Evolutionary conservation across 2,113 vertebrate species (phyloP).

Genomic region (Thoracochromis brauschi): DNA sequence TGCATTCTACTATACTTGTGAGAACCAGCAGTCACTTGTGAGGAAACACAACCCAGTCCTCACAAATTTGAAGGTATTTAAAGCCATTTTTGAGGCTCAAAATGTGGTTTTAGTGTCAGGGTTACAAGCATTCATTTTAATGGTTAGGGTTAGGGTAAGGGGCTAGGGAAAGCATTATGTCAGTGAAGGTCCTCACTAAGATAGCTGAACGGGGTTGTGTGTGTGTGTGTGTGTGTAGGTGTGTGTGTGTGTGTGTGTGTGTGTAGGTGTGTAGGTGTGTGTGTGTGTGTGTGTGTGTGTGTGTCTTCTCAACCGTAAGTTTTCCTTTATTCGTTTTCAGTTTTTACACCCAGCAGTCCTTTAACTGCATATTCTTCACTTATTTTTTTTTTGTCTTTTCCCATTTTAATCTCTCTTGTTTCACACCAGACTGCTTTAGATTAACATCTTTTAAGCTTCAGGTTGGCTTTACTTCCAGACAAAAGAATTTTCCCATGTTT

Average conservation of each 20-base stretch:
- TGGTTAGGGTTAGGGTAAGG: neutral
- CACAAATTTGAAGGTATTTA: neutral
- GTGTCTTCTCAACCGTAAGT: neutral
- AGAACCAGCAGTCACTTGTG: neutral
- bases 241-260: neutral
- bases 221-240: neutral
- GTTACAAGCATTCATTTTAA: neutral
- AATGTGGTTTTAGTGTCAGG: neutral
- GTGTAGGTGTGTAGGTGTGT: neutral
- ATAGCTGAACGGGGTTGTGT: neutral
- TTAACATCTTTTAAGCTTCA: conserved; percentile 19
- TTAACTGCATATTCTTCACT: neutral
- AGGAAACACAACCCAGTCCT: neutral
- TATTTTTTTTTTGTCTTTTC: neutral
- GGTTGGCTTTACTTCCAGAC: neutral
- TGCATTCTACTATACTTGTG: neutral
- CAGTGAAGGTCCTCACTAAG: neutral
- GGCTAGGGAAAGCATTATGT: neutral
- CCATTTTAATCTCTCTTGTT: neutral
- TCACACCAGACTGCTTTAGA: conserved; percentile 28
- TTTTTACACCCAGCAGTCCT: neutral
- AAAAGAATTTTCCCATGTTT: conserved; percentile 52
- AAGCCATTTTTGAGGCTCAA: neutral
- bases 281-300: neutral
- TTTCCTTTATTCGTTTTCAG: neutral